Percentiles rank a stretch among this genome's conserved stretches.
Evolutionary conservation across 1,140 invertebrate genomes (phyloP).

Genomic region (Gonioctena quinquepunctata): DNA sequence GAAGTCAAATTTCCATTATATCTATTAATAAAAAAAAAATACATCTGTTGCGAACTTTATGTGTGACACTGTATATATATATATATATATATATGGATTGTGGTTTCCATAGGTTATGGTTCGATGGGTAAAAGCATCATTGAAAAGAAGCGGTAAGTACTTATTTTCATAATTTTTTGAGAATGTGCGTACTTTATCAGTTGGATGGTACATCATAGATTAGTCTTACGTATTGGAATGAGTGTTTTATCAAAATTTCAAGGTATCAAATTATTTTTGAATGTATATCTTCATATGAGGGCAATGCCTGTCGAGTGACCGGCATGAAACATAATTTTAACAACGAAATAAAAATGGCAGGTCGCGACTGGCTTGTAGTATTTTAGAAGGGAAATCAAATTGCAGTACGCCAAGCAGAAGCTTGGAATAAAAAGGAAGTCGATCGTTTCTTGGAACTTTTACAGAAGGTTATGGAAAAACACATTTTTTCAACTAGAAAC

Average conservation of each 20-base stretch:
- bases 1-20: no score
- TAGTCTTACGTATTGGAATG: background rate
- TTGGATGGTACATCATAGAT: background rate
- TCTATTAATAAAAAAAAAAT: no score
- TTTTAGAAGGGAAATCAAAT: constrained; percentile 7
- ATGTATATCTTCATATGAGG: no score
- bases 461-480: constrained; percentile 45
- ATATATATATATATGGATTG: no score
- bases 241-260: background rate
- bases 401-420: constrained; percentile 51
- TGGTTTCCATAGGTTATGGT: no score
- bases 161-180: constrained; percentile 1
- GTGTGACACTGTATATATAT: no score
- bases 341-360: background rate
- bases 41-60: no score
- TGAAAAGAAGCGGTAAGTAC: background rate
- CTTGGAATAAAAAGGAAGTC: constrained; percentile 34
- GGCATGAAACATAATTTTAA: constrained; percentile 10
- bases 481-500: constrained; percentile 48
- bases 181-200: background rate
- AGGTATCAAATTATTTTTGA: background rate
- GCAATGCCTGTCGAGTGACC: background rate
- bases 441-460: constrained; percentile 42
- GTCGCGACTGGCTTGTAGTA: background rate
- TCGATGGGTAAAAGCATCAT: no score